Conservation (phyloP, 2,113 vertebrate genomes). For the Cercopithecus mona region DNA sequence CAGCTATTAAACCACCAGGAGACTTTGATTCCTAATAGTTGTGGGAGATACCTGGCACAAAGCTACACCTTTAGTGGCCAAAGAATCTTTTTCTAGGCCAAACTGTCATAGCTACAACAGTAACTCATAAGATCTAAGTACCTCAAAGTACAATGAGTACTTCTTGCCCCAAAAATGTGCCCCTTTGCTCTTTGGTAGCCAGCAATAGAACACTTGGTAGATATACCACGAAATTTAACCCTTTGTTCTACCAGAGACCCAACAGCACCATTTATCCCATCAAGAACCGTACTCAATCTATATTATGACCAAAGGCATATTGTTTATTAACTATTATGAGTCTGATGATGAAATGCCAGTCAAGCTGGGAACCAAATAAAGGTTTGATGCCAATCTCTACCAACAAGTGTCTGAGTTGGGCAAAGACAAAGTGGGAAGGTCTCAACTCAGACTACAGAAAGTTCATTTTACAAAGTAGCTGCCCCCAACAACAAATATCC, state of each 20-base stretch:
- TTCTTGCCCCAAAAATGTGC: not conserved
- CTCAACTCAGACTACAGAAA: constrained; percentile 19
- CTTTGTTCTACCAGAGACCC: constrained; percentile 22
- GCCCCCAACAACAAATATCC: constrained; percentile 20
- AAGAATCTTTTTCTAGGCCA: constrained; percentile 43
- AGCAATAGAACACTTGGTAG: constrained; percentile 13
- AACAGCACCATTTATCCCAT: constrained; percentile 42
- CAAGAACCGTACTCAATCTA: constrained; percentile 8
- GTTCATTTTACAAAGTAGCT: constrained; percentile 44
- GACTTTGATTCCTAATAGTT: constrained; percentile 41
- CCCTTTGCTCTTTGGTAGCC: constrained; percentile 23
- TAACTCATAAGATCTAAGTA: constrained; percentile 11
- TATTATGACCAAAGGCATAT: not conserved
- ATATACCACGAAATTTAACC: not conserved
- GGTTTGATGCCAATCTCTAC: not conserved
- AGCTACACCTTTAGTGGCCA: constrained; percentile 34
- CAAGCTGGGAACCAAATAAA: constrained; percentile 31
- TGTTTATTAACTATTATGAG: constrained; percentile 21
- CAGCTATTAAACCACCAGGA: constrained; percentile 51
- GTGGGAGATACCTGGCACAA: constrained; percentile 42
- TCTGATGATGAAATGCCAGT: constrained; percentile 23
- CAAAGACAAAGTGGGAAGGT: constrained; percentile 29
- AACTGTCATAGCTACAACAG: constrained; percentile 28
- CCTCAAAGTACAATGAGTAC: not conserved
- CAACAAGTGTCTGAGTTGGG: constrained; percentile 27